Evolutionary conservation across 2,888 invertebrate species (phyloP).

Genomic region (Pheosia tremula): DNA sequence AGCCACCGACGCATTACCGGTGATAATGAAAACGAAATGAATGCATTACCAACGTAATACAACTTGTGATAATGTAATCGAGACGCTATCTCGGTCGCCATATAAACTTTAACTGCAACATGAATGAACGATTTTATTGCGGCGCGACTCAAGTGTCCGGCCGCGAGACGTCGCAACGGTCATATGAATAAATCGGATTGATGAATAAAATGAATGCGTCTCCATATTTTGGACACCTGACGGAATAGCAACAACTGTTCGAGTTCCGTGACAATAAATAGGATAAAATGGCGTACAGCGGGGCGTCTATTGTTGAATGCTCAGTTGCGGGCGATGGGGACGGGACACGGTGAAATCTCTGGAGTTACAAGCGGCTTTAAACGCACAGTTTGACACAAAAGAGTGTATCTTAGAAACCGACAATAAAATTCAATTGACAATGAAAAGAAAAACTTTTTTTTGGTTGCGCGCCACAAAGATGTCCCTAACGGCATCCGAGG

Average conservation of each 20-base stretch:
- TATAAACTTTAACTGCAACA: constrained; percentile 39
- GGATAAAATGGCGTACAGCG: constrained; percentile 73
- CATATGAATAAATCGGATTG: constrained; percentile 51
- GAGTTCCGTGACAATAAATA: constrained; percentile 69
- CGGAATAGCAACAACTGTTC: constrained; percentile 56
- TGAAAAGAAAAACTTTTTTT: constrained; percentile 66
- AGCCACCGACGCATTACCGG: constrained; percentile 57
- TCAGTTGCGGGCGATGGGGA: constrained; percentile 64
- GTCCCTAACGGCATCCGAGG: constrained; percentile 70
- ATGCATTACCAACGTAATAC: constrained; percentile 46
- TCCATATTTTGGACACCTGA: constrained; percentile 72
- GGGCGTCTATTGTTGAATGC: constrained; percentile 76
- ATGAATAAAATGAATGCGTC: constrained; percentile 63
- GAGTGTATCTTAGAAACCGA: constrained; percentile 79
- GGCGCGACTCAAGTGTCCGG: constrained; percentile 34
- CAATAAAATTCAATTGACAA: constrained; percentile 84
- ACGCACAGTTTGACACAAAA: constrained; percentile 82
- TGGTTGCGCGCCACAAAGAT: constrained; percentile 62
- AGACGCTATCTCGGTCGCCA: constrained; percentile 40
- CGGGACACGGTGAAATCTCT: constrained; percentile 53
- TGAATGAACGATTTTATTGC: constrained; percentile 27
- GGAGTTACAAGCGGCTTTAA: constrained; percentile 75
- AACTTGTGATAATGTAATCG: constrained; percentile 43
- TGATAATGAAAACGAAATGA: constrained; percentile 68
- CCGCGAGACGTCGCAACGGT: constrained; percentile 42